Percentiles rank a stretch among this genome's conserved stretches.
Conservation (phyloP, 1,140 invertebrate genomes). For the Marisa cornuarietis region DNA sequence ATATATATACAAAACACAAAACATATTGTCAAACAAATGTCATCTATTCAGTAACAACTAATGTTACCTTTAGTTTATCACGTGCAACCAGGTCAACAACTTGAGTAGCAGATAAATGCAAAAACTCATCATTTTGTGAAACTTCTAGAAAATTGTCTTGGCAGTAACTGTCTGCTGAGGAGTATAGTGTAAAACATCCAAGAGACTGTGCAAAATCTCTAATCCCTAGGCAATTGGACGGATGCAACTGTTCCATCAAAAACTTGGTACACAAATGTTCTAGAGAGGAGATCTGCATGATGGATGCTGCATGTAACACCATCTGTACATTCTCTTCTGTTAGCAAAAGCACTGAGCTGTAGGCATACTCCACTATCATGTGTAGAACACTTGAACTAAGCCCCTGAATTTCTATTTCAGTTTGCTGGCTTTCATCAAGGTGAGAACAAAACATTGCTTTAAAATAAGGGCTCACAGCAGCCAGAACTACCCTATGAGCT, state of each 20-base stretch:
- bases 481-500: conserved; percentile 32
- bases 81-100: conserved; percentile 22
- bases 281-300: conserved; percentile 83
- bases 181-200: conserved; percentile 32
- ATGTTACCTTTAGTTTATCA: conserved; percentile 23
- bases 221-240: conserved; percentile 91
- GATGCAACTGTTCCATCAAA: conserved; percentile 86
- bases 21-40: too few relatives aligned
- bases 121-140: conserved; percentile 37
- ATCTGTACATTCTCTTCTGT: conserved; percentile 76
- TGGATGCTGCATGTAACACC: conserved; percentile 83
- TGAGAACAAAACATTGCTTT: conserved; percentile 38
- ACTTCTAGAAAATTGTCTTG: conserved; percentile 36
- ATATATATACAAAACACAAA: too few relatives aligned
- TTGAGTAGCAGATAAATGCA: conserved; percentile 30
- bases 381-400: conserved; percentile 16
- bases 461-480: conserved; percentile 35
- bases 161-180: conserved; percentile 31
- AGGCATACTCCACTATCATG: conserved; percentile 31
- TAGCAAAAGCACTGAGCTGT: conserved; percentile 21
- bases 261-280: conserved; percentile 87
- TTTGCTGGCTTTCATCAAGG: conserved; percentile 26
- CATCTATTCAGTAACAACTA: too few relatives aligned
- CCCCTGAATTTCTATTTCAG: conserved; percentile 28
- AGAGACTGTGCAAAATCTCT: conserved; percentile 88